Evolutionary conservation across 1,140 invertebrate species (phyloP).

Genomic region (Papilio polyxenes): DNA sequence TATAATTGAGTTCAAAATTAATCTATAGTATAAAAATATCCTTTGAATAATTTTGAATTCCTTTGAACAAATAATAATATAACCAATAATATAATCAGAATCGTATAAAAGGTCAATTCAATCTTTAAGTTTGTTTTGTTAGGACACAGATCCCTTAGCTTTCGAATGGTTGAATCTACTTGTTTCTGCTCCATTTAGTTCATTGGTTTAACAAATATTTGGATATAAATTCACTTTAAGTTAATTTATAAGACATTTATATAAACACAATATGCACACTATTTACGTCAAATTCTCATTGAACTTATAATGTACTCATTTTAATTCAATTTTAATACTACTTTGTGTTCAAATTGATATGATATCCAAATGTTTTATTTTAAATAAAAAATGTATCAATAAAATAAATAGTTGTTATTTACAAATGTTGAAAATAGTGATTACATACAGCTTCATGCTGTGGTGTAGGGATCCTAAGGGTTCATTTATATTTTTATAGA

Average conservation of each 20-base stretch:
- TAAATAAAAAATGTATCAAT: neutral
- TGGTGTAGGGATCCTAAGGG: no score
- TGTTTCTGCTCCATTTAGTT: constrained; percentile 56
- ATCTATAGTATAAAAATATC: no score
- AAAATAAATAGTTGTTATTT: no score
- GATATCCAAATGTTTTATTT: no score
- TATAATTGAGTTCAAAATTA: no score
- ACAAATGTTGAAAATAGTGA: no score
- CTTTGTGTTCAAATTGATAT: no score
- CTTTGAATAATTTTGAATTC: no score
- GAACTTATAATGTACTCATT: no score
- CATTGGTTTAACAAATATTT: constrained; percentile 47
- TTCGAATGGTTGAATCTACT: constrained; percentile 60
- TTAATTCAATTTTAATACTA: neutral
- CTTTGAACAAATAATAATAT: neutral
- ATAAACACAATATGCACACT: no score
- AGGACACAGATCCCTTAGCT: constrained; percentile 57
- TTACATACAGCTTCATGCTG: no score
- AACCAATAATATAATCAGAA: constrained; percentile 18
- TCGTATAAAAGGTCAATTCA: constrained; percentile 22
- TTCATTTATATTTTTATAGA: no score
- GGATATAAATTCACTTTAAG: constrained; percentile 7
- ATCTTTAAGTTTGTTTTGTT: constrained; percentile 68
- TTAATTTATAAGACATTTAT: neutral
- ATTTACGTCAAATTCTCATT: neutral